phyloP scores from a whole-genome alignment of 2,113 vertebrate species.

The Pycnonotus jocosus region DNA sequence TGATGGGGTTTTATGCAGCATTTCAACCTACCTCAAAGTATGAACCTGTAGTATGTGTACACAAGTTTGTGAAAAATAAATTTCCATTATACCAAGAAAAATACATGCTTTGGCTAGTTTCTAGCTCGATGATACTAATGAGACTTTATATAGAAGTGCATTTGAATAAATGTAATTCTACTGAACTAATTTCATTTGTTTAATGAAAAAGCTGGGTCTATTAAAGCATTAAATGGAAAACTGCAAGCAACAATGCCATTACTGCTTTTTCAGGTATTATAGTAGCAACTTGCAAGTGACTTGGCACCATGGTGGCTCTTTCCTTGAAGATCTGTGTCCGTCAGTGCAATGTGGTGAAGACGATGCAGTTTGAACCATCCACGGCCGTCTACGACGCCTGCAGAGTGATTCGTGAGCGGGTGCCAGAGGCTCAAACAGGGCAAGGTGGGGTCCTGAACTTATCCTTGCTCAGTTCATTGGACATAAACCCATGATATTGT shows the following conservation, averaged over 20 bases:
- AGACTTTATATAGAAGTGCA: not conserved
- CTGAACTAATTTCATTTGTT: not conserved
- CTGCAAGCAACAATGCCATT: not conserved
- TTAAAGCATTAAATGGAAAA: not conserved
- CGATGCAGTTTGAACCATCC: conserved; percentile 97
- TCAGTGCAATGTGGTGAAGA: conserved; percentile 98
- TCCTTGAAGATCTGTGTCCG: conserved; percentile 98
- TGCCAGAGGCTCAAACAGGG: conserved; percentile 92
- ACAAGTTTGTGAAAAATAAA: not conserved
- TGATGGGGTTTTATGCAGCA: not conserved
- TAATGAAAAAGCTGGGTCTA: not conserved
- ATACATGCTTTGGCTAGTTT: not conserved
- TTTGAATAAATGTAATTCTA: not conserved
- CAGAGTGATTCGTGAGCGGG: conserved; percentile 90
- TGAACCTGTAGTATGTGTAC: not conserved
- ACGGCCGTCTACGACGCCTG: conserved; percentile 96
- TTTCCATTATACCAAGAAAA: not conserved
- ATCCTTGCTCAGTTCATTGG: not conserved
- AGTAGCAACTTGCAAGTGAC: conserved; percentile 22
- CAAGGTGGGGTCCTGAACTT: conserved; percentile 76
- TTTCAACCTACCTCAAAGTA: not conserved
- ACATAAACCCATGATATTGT: fast-evolving
- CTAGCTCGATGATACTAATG: not conserved
- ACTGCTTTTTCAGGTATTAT: conserved; percentile 49
- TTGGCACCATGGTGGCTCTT: conserved; percentile 89